Base-by-base conservation (phyloP, 2,797 vertebrate genomes). In the Bradypodion pumilum region DNA sequence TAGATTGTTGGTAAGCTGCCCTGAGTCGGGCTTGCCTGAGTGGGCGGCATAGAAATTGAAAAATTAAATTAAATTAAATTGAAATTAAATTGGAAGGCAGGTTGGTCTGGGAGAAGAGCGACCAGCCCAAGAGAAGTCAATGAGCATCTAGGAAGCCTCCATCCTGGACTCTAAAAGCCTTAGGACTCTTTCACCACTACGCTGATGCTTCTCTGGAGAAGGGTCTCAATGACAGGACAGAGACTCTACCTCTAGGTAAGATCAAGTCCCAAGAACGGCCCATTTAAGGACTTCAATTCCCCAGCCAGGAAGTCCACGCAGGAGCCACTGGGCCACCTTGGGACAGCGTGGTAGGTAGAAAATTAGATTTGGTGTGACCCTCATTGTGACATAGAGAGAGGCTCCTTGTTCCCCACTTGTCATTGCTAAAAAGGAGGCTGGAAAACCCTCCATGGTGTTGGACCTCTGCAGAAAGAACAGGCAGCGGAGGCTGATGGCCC, bases 341-440 rank as follows among this genome's bases (percentile, higher is more conserved):
- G 81, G 63, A 1, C 65, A 77, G 63, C 35, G 62, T 69, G 81
- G 74, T 74, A 42, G 37, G 81, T 74, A 69, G 74, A 69, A 83
- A 68, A 83, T 83, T 27, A 69, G 74, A 83, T 69, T 32, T 63
- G 42, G 63, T 49, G 8, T 69, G 81, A 83, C 74, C 74, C 25
- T 35, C 13, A 2, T 9, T 29, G 29, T 60, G 63, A 44, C 74
- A 25, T 12, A 37, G 63, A 16, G 46, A 16, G 46, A 49, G 29
- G 23, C 12, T 1, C n/a, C 15, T 29, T n/a, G 32, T 59, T 12
- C 35, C 60, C 21, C 68, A 9, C 42, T 35, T 62, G 49, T 35
- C 12, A 13, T 19, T 44, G 9, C 15, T n/a, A 35, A 69, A 69
- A 76, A 21, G 74, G 49, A 19, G 6, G 49, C 63, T 77, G 74